Evolutionary conservation across 1,140 invertebrate genomes (phyloP), one percentile per base, ranked within the genome.

Genomic region (Wasmannia auropunctata): DNA sequence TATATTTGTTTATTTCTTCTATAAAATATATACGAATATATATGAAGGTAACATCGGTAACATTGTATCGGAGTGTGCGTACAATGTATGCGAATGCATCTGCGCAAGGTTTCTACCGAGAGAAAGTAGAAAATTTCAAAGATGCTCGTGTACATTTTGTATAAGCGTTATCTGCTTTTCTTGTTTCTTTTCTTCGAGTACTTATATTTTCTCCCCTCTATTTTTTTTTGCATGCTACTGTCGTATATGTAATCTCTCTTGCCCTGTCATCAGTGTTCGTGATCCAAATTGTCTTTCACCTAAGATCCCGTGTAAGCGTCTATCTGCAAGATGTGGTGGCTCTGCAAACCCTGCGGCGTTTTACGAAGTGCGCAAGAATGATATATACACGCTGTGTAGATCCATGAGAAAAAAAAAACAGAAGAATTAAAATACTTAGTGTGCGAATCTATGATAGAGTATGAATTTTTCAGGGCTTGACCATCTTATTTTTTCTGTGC

Each of bases 291-390:
- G 49, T 49, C 58, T 87, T 72, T 79, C n/a, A 67, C 49, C 34
- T 70, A 75, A 72, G 19, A 75, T 79, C 75, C 51, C 46, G 51
- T 86, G 80, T 79, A 74, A 85, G 83, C 56, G 69, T 89, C 76
- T 77, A 89, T 89, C 65, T 67, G 85, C 70, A 72, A 89, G 63
- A 77, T 86, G 87, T 86, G 87, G 60, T 67, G 37, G 22, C 56
- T 70, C 46, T 81, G 34, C 25, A 56, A 74, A 83, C 16, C 34
- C 6, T 69, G 22, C 34, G 69, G 16, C 67, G 19, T 83, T 72
- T 83, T 58, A 84, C 46, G 34, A 84, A 88, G 43, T 84, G 60
- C 51, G 81, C 31, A 67, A 70, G 87, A 70, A 69, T 54, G 67
- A 28, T 79, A 87, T 75, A 85, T 83, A 76, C 37, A 85, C 74